phyloP scores from a whole-genome alignment of 2,797 vertebrate genomes.

The Muscicapa comitata region DNA sequence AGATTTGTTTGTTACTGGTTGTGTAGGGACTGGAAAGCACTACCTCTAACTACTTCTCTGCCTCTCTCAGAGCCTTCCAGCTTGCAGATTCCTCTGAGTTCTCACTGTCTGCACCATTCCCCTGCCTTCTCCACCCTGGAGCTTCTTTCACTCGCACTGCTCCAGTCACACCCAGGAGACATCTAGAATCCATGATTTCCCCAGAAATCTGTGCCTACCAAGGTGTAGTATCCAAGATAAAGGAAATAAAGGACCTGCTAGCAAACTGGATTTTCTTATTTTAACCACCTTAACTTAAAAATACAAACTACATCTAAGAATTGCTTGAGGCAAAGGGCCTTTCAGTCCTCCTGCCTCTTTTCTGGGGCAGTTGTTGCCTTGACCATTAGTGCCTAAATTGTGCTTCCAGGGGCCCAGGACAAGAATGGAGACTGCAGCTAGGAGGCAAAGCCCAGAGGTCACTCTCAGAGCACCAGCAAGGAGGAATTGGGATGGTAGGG shows the following conservation, averaged over 20 bases:
- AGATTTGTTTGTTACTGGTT: background rate
- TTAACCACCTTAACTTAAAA: background rate
- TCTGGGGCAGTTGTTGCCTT: background rate
- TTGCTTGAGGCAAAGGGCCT: background rate
- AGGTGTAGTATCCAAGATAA: background rate
- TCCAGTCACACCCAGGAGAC: background rate
- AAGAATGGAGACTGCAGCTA: background rate
- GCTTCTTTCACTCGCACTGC: background rate
- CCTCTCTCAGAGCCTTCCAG: background rate
- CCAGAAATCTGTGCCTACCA: background rate
- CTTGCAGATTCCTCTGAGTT: background rate
- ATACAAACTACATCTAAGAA: background rate
- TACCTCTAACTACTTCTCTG: background rate
- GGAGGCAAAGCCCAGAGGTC: background rate
- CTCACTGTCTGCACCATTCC: too few species aligned
- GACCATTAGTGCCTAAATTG: background rate
- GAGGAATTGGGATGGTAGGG: too few species aligned
- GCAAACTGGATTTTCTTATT: background rate
- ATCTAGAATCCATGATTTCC: background rate
- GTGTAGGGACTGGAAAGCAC: background rate
- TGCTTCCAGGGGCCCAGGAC: background rate
- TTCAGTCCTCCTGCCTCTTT: background rate
- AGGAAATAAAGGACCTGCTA: background rate
- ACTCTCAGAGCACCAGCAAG: background rate
- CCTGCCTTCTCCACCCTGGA: background rate